Base-by-base conservation (phyloP, 2,113 vertebrate genomes). In the Daubentonia madagascariensis region DNA sequence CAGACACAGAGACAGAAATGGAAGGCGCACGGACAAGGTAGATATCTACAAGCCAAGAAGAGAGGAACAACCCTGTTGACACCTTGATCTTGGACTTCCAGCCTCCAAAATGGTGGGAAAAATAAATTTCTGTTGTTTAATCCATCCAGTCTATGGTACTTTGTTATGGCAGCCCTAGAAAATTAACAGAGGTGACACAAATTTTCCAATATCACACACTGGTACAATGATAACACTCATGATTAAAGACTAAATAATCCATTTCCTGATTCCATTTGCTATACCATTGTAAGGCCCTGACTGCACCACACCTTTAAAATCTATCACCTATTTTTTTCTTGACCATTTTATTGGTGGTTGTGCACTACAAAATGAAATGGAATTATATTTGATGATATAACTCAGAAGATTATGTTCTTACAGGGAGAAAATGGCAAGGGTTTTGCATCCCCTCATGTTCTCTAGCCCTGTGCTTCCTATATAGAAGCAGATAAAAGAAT, bases 81-180 rank as follows among this genome's bases (percentile, higher is more conserved):
- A 30, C 18, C 14, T 48, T 57, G 18, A 52, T 45, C 45, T 92
- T 4, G 0, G 4, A 72, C 16, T 78, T 70, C 12, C 23, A 67
- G 17, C 1, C 32, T 81, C 35, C 23, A 81, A 23, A 40, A 86
- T 5, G 22, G 13, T 52, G 13, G 28, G 9, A 61, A 57, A 70
- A 94, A 54, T 22, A 16, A 23, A 76, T 76, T 68, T 54, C 4
- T 81, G 0, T 25, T 37, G 1, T 50, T 84, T 50, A 25, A 23
- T 10, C 10, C 23, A 76, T 0, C 17, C n/a, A 37, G 7, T 40
- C 1, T 30, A 6, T 25, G 28, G 11, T 1, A 63, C 10, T 85
- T 65, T 18, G 10, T 30, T 37, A n/a, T 48, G 23, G 18, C 3
- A 48, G 30, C 28, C 6, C 6, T 92, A 72, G 17, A 43, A 81